These are phyloP conservation scores for Deladenus siricidicola DNA, from an alignment of 2,888 invertebrate species.

Conservation along the genomic window DNA sequence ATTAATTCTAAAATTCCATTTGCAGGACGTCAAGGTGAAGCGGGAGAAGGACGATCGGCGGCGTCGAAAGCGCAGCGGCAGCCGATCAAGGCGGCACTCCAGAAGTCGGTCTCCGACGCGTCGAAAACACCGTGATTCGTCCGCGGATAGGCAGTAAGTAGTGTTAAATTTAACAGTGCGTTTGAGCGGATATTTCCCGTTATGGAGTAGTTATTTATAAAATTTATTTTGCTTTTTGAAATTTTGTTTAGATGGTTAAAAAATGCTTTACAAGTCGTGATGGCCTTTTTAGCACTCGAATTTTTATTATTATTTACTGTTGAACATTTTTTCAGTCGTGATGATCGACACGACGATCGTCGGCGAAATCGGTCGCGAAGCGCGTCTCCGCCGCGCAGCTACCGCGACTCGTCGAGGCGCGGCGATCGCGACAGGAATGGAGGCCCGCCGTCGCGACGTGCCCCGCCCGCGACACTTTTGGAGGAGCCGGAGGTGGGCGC, in stretches of 20 bases:
- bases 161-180: too few species aligned
- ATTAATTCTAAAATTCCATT: too few species aligned
- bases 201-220: too few species aligned
- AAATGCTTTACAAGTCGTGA: too few species aligned
- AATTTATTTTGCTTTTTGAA: too few species aligned
- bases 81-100: neutral
- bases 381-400: conserved; percentile 2
- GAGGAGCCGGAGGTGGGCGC: conserved; percentile 59
- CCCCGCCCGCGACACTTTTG: conserved; percentile 50
- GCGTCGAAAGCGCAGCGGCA: conserved; percentile 16
- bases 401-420: neutral
- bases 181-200: too few species aligned
- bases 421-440: conserved; percentile 10
- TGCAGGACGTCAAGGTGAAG: too few species aligned
- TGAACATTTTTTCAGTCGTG: too few species aligned
- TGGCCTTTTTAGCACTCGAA: too few species aligned
- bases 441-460: conserved; percentile 21
- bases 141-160: conserved; percentile 3
- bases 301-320: too few species aligned
- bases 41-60: conserved; percentile 23
- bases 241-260: too few species aligned
- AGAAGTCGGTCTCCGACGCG: conserved; percentile 8
- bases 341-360: conserved; percentile 8
- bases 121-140: too few species aligned
- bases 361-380: neutral